Base-by-base conservation (phyloP, 1,140 invertebrate species). In the Euwallacea fornicatus region DNA sequence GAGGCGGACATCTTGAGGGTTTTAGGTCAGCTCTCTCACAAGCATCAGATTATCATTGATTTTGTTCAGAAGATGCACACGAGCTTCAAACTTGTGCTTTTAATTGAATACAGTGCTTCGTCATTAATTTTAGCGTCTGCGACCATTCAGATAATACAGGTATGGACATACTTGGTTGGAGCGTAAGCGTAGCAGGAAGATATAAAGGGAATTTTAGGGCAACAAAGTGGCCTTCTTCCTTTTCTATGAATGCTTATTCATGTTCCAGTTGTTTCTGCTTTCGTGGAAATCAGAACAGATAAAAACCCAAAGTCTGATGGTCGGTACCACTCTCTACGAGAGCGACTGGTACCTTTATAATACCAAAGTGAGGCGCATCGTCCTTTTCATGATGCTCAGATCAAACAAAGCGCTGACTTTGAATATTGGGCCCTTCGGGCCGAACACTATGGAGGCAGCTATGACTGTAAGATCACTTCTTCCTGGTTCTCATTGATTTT, bases 281-380 rank as follows among this genome's bases (percentile, higher is more conserved):
- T 42, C 60, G 9, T 62, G 41, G 15, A 62, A 62, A 2, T 13
- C 60, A 1, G 21, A 62, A 15, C 1, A 62, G 42, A 62, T 62
- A 1, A 62, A n/a, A 33, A n/a, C 2, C 8, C 60, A 62, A 41
- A 62, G 60, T 46, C 15, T 10, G 9, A 62, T 10, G 9, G 4
- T 62, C 1, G 9, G 15, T 46, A 10, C 7, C 9, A 4, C 60
- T 2, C 7, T 42, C 9, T 62, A 62, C 15, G 16, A 62, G 9
- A 62, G 60, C n/a, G n/a, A 62, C n/a, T 62, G 60, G 60, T 62
- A 41, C 9, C 3, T 15, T 13, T 15, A 62, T 13, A 7, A 21
- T 2, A 4, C 60, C 8, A 41, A 62, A 33, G 21, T 41, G 9
- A 13, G 2, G 16, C 8, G 16, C 8, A 7, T 56, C 8, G 3